Conservation (phyloP, 2,113 vertebrate genomes). For the Gorsachius goisagi region DNA sequence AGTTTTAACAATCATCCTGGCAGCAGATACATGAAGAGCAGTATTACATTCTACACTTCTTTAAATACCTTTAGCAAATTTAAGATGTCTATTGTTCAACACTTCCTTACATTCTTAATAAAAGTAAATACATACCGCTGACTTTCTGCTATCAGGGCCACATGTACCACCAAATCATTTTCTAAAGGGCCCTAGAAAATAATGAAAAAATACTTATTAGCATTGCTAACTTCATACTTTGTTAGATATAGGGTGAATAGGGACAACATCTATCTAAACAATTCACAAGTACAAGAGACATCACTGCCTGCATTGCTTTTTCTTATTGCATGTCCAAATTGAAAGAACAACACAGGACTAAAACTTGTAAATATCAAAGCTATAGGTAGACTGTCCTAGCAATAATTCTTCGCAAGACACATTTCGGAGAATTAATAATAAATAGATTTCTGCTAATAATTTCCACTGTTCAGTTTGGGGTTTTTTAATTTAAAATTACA, state of each 20-base stretch:
- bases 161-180: constrained; percentile 93
- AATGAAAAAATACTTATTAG: background rate
- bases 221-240: background rate
- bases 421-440: background rate
- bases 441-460: background rate
- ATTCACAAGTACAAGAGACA: constrained; percentile 2
- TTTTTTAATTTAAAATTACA: background rate
- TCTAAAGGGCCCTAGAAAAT: constrained; percentile 91
- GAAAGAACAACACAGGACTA: background rate
- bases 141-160: constrained; percentile 94
- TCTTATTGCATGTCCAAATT: background rate
- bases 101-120: background rate
- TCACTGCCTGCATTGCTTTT: background rate
- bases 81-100: background rate
- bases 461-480: background rate
- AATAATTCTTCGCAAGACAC: constrained; percentile 11
- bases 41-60: background rate
- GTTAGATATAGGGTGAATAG: background rate
- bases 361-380: constrained; percentile 16
- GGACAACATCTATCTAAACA: background rate
- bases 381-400: background rate
- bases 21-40: background rate
- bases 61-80: background rate
- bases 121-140: constrained; percentile 83
- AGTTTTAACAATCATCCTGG: background rate